Conservation (phyloP, 2,113 vertebrate species). For the Phaetusa simplex region DNA sequence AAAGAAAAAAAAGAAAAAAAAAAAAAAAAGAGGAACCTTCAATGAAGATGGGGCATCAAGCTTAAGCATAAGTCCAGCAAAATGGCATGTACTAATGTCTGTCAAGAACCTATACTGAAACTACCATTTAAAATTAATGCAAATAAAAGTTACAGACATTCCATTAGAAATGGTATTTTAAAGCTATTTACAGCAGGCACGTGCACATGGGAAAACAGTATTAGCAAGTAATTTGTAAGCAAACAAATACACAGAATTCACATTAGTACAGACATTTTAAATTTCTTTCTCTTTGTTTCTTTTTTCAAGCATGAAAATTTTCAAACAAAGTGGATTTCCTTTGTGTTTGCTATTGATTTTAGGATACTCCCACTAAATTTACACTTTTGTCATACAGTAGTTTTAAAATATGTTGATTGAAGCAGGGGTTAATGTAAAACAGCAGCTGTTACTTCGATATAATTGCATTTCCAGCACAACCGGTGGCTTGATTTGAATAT, state of each 20-base stretch:
- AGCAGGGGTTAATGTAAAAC: neutral
- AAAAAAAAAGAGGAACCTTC: neutral
- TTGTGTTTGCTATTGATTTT: neutral
- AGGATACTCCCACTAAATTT: neutral
- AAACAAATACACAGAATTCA: neutral
- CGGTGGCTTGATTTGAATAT: neutral
- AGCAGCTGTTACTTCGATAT: neutral
- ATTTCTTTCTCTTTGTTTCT: neutral
- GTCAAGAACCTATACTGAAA: neutral
- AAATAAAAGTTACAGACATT: slow-evolving; percentile 36
- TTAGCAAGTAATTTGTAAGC: neutral
- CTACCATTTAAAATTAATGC: slow-evolving; percentile 16
- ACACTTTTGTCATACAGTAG: neutral
- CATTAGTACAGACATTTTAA: neutral
- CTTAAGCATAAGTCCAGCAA: neutral
- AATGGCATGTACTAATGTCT: neutral
- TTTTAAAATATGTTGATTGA: neutral
- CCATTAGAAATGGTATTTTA: neutral
- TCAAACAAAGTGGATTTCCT: neutral
- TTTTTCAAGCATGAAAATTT: neutral
- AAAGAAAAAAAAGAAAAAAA: slow-evolving; percentile 28
- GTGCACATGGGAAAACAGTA: neutral
- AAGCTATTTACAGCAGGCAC: neutral
- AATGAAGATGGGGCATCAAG: neutral
- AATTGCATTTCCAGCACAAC: neutral